phyloP scores from a whole-genome alignment of 2,797 vertebrate genomes.

The Myripristis jacobus region DNA sequence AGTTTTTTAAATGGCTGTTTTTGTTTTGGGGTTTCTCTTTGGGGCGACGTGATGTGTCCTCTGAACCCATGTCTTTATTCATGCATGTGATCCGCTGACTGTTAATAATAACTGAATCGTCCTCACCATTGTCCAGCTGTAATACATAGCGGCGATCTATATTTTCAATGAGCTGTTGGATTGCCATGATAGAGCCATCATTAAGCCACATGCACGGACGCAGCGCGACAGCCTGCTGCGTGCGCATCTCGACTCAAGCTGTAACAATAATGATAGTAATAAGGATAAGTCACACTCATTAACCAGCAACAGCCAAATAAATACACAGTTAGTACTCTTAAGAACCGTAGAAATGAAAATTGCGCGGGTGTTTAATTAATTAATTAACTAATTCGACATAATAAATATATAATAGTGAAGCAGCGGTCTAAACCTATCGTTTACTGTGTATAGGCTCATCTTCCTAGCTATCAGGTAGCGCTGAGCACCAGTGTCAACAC shows the following conservation, averaged over 20 bases:
- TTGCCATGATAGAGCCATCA: slow-evolving; percentile 14
- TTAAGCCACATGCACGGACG: slow-evolving; percentile 15
- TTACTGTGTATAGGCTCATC: slow-evolving; percentile 51
- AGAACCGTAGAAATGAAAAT: background rate
- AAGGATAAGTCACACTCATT: background rate
- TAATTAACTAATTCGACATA: background rate
- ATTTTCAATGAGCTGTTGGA: slow-evolving; percentile 21
- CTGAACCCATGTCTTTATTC: slow-evolving; percentile 5
- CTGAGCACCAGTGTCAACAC: slow-evolving; percentile 47
- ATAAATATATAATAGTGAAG: slow-evolving; percentile 65
- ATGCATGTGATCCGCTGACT: background rate
- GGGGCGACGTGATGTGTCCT: background rate
- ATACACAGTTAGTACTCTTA: background rate
- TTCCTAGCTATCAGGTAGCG: slow-evolving; percentile 62
- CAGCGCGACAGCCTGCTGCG: background rate
- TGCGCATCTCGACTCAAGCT: slow-evolving; percentile 25
- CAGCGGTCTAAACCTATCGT: slow-evolving; percentile 46
- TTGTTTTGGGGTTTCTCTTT: no score
- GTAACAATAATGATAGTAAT: no score
- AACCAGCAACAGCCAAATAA: background rate
- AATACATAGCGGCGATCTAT: background rate
- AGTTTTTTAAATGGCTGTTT: no score
- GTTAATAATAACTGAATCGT: slow-evolving; percentile 2
- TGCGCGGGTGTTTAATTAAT: background rate
- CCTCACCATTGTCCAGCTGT: background rate